Evolutionary conservation across 2,888 invertebrate genomes (phyloP), one percentile per base, ranked within the genome.

Genomic region (Platycheirus albimanus): DNA sequence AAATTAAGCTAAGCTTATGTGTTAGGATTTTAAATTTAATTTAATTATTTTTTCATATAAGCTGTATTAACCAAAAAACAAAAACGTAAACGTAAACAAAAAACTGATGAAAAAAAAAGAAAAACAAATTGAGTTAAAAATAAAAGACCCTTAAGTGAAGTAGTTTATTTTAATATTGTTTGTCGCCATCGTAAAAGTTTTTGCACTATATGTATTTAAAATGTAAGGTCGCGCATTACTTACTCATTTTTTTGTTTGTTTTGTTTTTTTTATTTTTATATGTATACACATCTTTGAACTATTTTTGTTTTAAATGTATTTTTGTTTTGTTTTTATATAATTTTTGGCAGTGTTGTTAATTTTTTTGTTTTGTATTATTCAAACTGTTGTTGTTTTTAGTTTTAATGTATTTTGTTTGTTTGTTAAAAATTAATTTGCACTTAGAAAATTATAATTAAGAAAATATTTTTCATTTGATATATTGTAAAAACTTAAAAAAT

Each of bases 311-410:
- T 51, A 52, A 49, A 41, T 67, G 36, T 58, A 58, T 41, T 75
- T 78, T 67, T 77, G 71, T 69, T 58, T 75, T 71, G 63, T 66
- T 83, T 66, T 80, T 84, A 58, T 79, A 66, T 58, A 66, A 77
- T 84, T 84, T 84, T 84, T 84, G 84, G 84, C 84, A 84, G 84
- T 84, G 84, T 84, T 83, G 71, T 85, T 76, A 24, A 75, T 85
- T 52, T 77, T 64, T 51, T 67, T 67, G 76, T 36, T 66, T 78
- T 54, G 36, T 54, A 13, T 76, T 64, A 36, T 61, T 67, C 64
- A 63, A 61, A 76, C 41, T 66, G 54, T 66, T 74, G 43, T 33
- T 19, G 19, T 58, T 24, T 54, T 72, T 51, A 20, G 13, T 15
- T 15, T 15, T 3, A 11, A 20, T 5, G 36, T 38, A n/a, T n/a